Evolutionary conservation across 1,140 invertebrate species (phyloP).

Genomic region (Lasaia peninsularis): DNA sequence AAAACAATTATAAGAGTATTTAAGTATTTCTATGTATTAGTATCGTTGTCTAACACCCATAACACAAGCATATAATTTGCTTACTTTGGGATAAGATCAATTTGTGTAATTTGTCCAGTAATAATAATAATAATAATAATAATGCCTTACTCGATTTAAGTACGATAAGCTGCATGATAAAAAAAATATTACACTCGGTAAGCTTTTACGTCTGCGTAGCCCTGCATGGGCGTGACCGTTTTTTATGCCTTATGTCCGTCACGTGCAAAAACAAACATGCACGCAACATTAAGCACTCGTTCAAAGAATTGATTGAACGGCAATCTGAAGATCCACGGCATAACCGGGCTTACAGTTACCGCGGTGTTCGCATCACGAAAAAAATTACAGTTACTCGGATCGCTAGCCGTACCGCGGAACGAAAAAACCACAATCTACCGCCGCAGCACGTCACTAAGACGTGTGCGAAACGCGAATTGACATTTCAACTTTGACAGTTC

Average conservation of each 20-base stretch:
- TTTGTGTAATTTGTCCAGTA: no score
- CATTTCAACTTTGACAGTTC: slow-evolving; percentile 57
- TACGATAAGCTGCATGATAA: no score
- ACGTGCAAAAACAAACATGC: slow-evolving; percentile 19
- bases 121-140: no score
- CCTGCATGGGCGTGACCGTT: no score
- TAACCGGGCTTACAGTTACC: slow-evolving; percentile 65
- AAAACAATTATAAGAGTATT: no score
- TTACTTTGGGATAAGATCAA: no score
- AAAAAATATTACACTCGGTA: no score
- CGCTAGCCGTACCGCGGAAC: slow-evolving; percentile 47
- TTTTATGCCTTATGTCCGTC: slow-evolving; percentile 1
- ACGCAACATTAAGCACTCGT: slow-evolving; percentile 34
- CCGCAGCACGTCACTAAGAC: slow-evolving; percentile 56
- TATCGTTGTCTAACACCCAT: no score
- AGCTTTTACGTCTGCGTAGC: no score
- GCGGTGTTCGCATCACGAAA: slow-evolving; percentile 55
- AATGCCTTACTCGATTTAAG: no score
- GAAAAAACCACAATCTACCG: slow-evolving; percentile 64
- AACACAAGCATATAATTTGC: no score
- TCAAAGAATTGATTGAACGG: slow-evolving; percentile 37
- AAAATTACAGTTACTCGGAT: slow-evolving; percentile 67
- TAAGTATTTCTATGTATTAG: no score
- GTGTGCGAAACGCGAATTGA: slow-evolving; percentile 37
- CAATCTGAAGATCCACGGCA: slow-evolving; percentile 48